Conservation (phyloP, 1,140 invertebrate species). For the Antheraea mylitta region DNA sequence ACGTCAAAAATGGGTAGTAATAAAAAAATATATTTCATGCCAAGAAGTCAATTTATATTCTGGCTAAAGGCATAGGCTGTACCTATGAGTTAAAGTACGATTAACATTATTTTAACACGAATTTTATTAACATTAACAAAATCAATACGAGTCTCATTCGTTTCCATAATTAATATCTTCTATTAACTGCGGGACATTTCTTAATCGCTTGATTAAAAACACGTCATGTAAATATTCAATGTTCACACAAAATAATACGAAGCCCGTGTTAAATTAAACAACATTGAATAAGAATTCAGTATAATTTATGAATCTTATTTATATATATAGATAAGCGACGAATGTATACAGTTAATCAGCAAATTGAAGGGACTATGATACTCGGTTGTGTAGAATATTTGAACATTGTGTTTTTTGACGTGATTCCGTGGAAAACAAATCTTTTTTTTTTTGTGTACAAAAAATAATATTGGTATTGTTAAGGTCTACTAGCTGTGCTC, state of each 20-base stretch:
- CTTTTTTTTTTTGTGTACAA: too few relatives aligned
- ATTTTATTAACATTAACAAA: not conserved
- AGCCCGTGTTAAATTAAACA: slow-evolving; percentile 6
- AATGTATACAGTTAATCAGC: too few relatives aligned
- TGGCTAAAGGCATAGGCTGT: not conserved
- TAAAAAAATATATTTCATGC: not conserved
- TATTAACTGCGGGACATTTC: not conserved
- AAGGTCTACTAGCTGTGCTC: too few relatives aligned
- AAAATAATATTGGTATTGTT: too few relatives aligned
- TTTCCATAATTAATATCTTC: not conserved
- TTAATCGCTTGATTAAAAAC: not conserved
- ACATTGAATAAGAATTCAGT: not conserved
- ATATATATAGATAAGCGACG: too few relatives aligned
- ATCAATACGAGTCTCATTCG: not conserved
- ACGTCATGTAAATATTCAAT: not conserved
- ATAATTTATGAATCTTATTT: too few relatives aligned
- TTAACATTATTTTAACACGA: not conserved
- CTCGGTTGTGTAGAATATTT: too few relatives aligned
- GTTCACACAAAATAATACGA: slow-evolving; percentile 35
- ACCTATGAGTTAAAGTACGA: not conserved
- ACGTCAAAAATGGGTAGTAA: not conserved
- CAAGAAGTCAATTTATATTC: not conserved
- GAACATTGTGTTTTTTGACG: too few relatives aligned
- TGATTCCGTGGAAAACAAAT: too few relatives aligned
- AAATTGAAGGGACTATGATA: too few relatives aligned